Evolutionary conservation across 2,113 vertebrate species (phyloP).

Genomic region (Hypomesus transpacificus): DNA sequence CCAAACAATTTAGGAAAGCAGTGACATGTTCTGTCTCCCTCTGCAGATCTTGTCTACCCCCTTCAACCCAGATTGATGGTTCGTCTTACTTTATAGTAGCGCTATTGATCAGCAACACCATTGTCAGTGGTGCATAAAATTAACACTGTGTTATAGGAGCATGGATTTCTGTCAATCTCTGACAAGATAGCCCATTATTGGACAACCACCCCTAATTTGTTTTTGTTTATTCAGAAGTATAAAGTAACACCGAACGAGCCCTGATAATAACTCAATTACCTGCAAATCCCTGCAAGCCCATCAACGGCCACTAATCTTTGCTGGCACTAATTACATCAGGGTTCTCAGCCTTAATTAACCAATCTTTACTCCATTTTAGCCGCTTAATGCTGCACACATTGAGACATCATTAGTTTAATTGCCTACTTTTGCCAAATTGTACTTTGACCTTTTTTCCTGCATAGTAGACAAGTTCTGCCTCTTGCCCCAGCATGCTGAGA

Average conservation of each 20-base stretch:
- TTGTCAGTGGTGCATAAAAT: conserved; percentile 81
- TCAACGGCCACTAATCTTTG: conserved; percentile 72
- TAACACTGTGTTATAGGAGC: conserved; percentile 76
- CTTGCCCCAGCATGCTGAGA: not conserved
- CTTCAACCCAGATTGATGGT: conserved; percentile 67
- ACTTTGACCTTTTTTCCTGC: conserved; percentile 53
- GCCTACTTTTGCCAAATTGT: conserved; percentile 46
- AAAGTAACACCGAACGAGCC: conserved; percentile 69
- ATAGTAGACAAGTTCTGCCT: conserved; percentile 35
- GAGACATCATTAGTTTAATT: conserved; percentile 62
- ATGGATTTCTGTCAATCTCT: conserved; percentile 74
- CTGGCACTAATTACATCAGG: conserved; percentile 75
- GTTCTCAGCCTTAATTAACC: conserved; percentile 76
- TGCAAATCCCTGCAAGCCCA: conserved; percentile 59
- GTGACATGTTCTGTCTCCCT: conserved; percentile 11
- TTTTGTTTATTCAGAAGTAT: conserved; percentile 80
- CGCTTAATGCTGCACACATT: conserved; percentile 67
- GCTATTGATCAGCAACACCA: conserved; percentile 67
- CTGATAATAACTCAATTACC: conserved; percentile 77
- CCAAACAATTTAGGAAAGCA: conserved; percentile 21
- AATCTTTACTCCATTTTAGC: conserved; percentile 73
- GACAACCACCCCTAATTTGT: conserved; percentile 73
- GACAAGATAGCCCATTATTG: conserved; percentile 77
- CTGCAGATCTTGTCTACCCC: conserved; percentile 29
- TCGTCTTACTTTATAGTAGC: conserved; percentile 68